Conservation (phyloP, 2,888 invertebrate species). For the Thecocarcelia acutangulata region DNA sequence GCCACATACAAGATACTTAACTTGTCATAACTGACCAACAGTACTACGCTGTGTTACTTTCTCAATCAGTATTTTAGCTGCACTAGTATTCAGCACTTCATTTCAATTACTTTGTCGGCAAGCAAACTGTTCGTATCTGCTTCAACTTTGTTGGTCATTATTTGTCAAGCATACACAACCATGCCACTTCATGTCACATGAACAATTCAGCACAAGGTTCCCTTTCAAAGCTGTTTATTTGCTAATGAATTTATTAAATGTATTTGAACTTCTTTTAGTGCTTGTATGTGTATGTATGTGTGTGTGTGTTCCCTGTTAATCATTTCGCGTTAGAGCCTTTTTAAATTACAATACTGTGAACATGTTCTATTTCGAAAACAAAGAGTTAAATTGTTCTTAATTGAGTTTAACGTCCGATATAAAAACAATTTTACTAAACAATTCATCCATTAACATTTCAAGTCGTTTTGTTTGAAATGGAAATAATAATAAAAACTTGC, state of each 20-base stretch:
- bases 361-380: constrained; percentile 3
- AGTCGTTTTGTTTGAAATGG: background rate
- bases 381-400: constrained; percentile 33
- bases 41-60: no score
- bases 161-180: constrained; percentile 3
- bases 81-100: background rate
- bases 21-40: background rate
- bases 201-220: background rate
- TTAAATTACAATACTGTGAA: constrained; percentile 51
- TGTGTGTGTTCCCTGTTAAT: constrained; percentile 26
- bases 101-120: constrained; percentile 19
- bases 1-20: no score
- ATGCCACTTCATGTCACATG: background rate
- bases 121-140: background rate
- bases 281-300: constrained; percentile 1
- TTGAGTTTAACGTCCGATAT: constrained; percentile 5
- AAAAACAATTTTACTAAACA: constrained; percentile 17
- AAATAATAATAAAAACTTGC: constrained; percentile 3
- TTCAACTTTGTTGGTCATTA: constrained; percentile 8
- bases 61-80: no score
- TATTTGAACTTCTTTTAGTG: constrained; percentile 9
- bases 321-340: constrained; percentile 48
- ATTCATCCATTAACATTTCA: constrained; percentile 10
- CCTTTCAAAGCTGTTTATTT: constrained; percentile 19
- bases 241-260: constrained; percentile 36